Evolutionary conservation across 2,113 vertebrate genomes (phyloP).

Genomic region (Corvus hawaiiensis): DNA sequence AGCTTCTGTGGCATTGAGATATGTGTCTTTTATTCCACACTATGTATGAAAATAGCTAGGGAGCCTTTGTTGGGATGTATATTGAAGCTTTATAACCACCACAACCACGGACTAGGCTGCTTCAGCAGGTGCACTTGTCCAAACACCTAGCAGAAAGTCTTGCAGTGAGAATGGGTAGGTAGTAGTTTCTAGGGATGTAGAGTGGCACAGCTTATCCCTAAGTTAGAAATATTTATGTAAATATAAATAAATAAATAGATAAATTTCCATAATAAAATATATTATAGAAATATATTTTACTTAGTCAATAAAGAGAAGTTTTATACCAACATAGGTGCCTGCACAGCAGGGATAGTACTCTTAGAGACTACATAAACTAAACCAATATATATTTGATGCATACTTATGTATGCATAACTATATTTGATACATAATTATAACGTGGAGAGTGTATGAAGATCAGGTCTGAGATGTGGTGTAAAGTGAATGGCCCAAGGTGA

Average conservation of each 20-base stretch:
- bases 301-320: background rate
- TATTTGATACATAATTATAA: background rate
- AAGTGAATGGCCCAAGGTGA: background rate
- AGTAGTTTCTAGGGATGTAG: background rate
- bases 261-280: background rate
- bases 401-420: background rate
- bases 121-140: background rate
- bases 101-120: rapidly evolving
- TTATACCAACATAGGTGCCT: background rate
- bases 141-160: background rate
- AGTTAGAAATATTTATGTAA: background rate
- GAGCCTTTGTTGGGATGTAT: background rate
- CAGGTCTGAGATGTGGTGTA: background rate
- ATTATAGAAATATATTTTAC: background rate
- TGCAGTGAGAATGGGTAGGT: background rate
- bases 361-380: background rate
- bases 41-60: background rate
- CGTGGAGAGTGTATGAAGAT: background rate
- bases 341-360: background rate
- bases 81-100: background rate
- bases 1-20: background rate
- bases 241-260: background rate
- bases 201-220: background rate
- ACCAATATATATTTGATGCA: background rate
- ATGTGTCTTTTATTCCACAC: background rate